Conservation (phyloP, 2,113 vertebrate species). For the Rhinoptilus africanus region DNA sequence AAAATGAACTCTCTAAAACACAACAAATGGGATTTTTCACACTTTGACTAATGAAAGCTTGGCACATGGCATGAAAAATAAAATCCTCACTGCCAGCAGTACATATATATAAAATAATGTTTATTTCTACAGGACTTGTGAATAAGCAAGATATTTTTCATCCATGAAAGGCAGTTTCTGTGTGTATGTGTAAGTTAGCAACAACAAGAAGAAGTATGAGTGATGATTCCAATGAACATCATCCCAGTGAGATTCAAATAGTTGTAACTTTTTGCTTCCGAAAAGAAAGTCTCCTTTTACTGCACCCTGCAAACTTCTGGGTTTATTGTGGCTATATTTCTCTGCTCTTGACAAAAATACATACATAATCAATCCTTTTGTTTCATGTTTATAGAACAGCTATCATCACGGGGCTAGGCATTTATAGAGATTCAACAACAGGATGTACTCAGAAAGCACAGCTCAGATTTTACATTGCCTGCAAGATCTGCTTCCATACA, state of each 20-base stretch:
- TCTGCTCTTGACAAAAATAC: constrained; percentile 2
- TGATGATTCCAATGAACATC: constrained; percentile 6
- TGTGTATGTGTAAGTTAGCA: constrained; percentile 13
- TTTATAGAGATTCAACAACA: background rate
- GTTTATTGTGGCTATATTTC: constrained; percentile 12
- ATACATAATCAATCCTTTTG: background rate
- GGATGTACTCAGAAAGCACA: background rate
- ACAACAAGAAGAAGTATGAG: constrained; percentile 24
- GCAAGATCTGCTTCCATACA: background rate
- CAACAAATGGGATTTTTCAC: constrained; percentile 57
- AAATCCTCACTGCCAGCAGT: constrained; percentile 29
- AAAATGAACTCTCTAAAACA: constrained; percentile 9
- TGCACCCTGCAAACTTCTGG: background rate
- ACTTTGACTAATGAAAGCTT: constrained; percentile 64
- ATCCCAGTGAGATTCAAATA: background rate
- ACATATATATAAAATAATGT: constrained; percentile 39
- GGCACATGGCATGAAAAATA: constrained; percentile 41
- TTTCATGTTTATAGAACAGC: background rate
- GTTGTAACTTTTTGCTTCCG: background rate
- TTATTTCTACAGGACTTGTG: constrained; percentile 48
- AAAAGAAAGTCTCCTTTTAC: background rate
- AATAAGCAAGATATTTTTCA: constrained; percentile 65
- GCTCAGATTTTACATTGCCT: background rate
- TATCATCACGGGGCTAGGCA: background rate
- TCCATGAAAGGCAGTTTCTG: constrained; percentile 50